phyloP scores from a whole-genome alignment of 2,797 vertebrate genomes.

The Gymnoscopelus microlampas region DNA sequence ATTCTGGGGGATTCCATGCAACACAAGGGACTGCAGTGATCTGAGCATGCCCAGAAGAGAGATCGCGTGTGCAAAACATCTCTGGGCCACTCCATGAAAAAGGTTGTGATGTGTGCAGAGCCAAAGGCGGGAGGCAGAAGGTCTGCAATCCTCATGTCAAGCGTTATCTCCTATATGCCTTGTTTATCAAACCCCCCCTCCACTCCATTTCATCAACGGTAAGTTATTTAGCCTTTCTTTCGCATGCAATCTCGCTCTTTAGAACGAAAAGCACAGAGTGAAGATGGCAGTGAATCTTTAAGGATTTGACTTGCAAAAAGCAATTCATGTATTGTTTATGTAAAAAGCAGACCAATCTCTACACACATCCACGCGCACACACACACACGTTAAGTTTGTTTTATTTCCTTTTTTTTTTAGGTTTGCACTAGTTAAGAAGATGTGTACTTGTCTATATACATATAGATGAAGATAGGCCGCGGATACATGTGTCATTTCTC shows the following conservation, averaged over 20 bases:
- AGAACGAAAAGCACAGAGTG: conserved; percentile 69
- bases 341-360: conserved; percentile 68
- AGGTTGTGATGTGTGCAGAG: conserved; percentile 26
- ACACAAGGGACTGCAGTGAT: conserved; percentile 20
- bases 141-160: conserved; percentile 58
- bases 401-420: conserved; percentile 98
- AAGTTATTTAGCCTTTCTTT: conserved; percentile 53
- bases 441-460: conserved; percentile 93
- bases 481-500: conserved; percentile 94
- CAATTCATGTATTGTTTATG: conserved; percentile 99
- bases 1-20: conserved; percentile 48
- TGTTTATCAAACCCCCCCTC: conserved; percentile 52
- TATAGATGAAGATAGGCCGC: conserved; percentile 94
- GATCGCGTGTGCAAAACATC: conserved; percentile 45
- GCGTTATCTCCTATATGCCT: conserved; percentile 68
- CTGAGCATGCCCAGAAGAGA: conserved; percentile 39
- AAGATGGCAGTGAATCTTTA: conserved; percentile 77
- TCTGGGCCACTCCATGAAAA: conserved; percentile 45
- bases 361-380: too few relatives aligned
- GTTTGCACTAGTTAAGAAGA: conserved; percentile 92
- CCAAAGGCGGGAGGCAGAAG: conserved; percentile 7
- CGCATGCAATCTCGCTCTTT: conserved; percentile 62
- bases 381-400: conserved; percentile 46
- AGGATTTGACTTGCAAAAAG: conserved; percentile 99
- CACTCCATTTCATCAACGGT: conserved; percentile 7